These are phyloP conservation scores for Psittacula echo DNA, from an alignment of 2,797 vertebrate genomes.

Conservation along the genomic window DNA sequence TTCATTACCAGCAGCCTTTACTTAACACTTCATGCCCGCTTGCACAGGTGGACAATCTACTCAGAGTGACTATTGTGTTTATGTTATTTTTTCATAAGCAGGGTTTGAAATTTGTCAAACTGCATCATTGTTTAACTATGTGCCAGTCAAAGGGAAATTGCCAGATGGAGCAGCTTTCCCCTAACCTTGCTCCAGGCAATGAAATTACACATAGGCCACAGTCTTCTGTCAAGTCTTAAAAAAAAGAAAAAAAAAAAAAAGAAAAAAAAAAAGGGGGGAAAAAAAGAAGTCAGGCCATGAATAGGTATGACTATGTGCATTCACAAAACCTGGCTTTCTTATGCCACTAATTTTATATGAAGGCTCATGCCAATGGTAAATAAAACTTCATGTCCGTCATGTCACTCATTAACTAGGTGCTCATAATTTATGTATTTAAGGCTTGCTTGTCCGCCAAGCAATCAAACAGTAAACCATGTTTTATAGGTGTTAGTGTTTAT, in stretches of 20 bases:
- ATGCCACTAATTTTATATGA: conserved; percentile 81
- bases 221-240: conserved; percentile 78
- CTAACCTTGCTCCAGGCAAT: conserved; percentile 86
- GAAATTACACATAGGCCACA: conserved; percentile 80
- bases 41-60: conserved; percentile 89
- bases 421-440: conserved; percentile 82
- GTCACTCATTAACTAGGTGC: conserved; percentile 81
- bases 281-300: conserved; percentile 59
- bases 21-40: conserved; percentile 85
- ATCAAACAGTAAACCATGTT: conserved; percentile 79
- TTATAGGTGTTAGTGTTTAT: conserved; percentile 88
- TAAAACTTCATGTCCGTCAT: conserved; percentile 78
- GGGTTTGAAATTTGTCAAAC: conserved; percentile 95
- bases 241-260: not conserved
- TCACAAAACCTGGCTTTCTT: conserved; percentile 78
- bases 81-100: conserved; percentile 95
- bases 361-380: conserved; percentile 79
- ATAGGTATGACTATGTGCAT: conserved; percentile 78
- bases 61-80: conserved; percentile 83
- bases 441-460: conserved; percentile 69
- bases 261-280: not conserved
- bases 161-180: conserved; percentile 88
- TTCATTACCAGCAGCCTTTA: conserved; percentile 88
- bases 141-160: conserved; percentile 86
- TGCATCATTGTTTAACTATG: conserved; percentile 93